A percentile compares a stretch with the other conserved stretches of the same genome.
Conservation (phyloP, 2,888 invertebrate genomes). For the Netelia fuscicornis region DNA sequence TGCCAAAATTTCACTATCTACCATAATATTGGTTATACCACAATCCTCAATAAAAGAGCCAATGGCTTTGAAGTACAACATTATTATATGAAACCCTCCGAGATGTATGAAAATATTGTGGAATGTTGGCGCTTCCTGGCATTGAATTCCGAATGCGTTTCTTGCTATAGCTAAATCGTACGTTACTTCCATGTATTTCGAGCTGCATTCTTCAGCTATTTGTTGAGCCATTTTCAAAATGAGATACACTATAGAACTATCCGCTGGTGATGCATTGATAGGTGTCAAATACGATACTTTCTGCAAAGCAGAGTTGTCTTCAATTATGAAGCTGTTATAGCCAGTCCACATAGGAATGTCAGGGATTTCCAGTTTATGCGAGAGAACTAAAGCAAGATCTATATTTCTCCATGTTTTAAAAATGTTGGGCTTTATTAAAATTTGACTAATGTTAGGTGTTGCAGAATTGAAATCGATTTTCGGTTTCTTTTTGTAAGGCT, state of each 20-base stretch:
- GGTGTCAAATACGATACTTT: conserved; percentile 73
- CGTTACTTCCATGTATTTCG: conserved; percentile 72
- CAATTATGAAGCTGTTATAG: conserved; percentile 71
- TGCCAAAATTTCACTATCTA: conserved; percentile 52
- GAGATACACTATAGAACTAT: conserved; percentile 71
- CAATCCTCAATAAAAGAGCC: conserved; percentile 31
- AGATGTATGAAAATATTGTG: conserved; percentile 30
- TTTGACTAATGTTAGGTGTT: not conserved
- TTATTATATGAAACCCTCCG: conserved; percentile 38
- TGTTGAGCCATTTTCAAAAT: conserved; percentile 72
- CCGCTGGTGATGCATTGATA: conserved; percentile 75
- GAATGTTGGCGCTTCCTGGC: conserved; percentile 15
- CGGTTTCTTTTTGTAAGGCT: conserved; percentile 35
- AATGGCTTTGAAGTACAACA: conserved; percentile 31
- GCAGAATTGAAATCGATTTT: conserved; percentile 4
- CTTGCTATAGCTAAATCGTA: conserved; percentile 74
- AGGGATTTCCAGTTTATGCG: conserved; percentile 66
- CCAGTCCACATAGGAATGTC: conserved; percentile 77
- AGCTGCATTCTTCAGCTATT: conserved; percentile 71
- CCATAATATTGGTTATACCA: conserved; percentile 24
- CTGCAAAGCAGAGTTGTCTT: conserved; percentile 70
- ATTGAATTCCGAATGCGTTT: conserved; percentile 1
- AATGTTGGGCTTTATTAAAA: not conserved
- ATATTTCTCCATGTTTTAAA: conserved; percentile 71
- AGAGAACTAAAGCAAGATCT: conserved; percentile 71